Evolutionary conservation across 2,113 vertebrate genomes (phyloP).

Genomic region (Ciconia stormi): DNA sequence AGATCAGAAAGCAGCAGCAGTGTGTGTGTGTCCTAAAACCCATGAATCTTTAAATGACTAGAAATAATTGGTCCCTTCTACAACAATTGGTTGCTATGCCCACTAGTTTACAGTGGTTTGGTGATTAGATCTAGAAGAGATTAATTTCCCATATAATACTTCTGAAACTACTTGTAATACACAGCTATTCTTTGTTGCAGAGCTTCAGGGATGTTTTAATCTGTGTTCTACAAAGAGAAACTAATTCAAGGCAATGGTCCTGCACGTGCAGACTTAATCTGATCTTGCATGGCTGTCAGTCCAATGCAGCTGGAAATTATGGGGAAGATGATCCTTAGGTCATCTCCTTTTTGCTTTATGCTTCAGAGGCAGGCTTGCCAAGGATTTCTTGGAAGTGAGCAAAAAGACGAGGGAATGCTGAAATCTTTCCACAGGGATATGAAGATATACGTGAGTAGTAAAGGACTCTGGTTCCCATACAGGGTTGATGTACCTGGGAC

Average conservation of each 20-base stretch:
- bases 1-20: neutral
- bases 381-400: neutral
- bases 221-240: neutral
- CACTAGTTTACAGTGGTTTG: neutral
- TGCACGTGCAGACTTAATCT: neutral
- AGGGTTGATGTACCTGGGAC: neutral
- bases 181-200: neutral
- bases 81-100: neutral
- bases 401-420: neutral
- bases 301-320: neutral
- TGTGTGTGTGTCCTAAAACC: neutral
- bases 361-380: neutral
- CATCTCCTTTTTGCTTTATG: neutral
- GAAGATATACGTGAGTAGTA: neutral
- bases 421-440: neutral
- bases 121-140: neutral
- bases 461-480: neutral
- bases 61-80: neutral
- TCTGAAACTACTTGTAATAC: neutral
- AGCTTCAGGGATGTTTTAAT: neutral
- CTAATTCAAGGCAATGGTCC: neutral
- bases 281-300: neutral
- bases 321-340: neutral
- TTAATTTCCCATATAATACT: neutral
- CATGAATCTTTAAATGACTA: neutral